Base-by-base conservation (phyloP, 2,888 invertebrate species). In the Herminia tarsipennalis region DNA sequence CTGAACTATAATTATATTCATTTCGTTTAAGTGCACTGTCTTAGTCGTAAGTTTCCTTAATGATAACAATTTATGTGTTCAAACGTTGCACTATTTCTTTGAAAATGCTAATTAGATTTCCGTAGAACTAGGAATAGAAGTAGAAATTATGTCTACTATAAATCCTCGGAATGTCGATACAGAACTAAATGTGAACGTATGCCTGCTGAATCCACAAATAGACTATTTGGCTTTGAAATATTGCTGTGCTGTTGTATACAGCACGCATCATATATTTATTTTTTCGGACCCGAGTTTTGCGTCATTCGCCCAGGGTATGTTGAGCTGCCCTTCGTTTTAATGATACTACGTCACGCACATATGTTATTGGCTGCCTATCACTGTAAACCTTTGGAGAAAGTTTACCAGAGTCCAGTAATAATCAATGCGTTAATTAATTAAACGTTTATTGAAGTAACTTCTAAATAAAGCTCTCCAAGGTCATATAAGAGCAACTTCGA, bases 301-400 rank as follows among this genome's bases (percentile, higher is more conserved):
- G 79, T 83, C 78, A 81, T 50, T 37, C 46, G 53, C 27, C 55
- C 57, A 56, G 64, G 72, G 64, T 70, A 66, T 56, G 66, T 58
- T n/a, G 56, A 55, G 57, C 60, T 65, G 72, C 70, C 77, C 76
- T 77, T 77, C 70, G 54, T 53, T 67, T 63, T 75, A 79, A 82
- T 71, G 74, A 67, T 45, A 58, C 49, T 42, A 52, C 55, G 68
- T 71, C 80, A 80, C 76, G 76, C 76, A 76, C 56, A 64, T 46
- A 52, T 40, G 43, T 38, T 39, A 25, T 30, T 32, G 28, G 44
- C 34, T 25, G 36, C 32, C 47, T 27, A 46, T 43, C 32, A 34
- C 10, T 38, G 34, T 40, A 42, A 24, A 21, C 32, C 36, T 21
- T 40, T 30, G 32, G 29, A 46, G 40, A 39, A 53, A 58, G 34